Evolutionary conservation across 2,797 vertebrate species (phyloP).

Genomic region (Lycodopsis pacificus): DNA sequence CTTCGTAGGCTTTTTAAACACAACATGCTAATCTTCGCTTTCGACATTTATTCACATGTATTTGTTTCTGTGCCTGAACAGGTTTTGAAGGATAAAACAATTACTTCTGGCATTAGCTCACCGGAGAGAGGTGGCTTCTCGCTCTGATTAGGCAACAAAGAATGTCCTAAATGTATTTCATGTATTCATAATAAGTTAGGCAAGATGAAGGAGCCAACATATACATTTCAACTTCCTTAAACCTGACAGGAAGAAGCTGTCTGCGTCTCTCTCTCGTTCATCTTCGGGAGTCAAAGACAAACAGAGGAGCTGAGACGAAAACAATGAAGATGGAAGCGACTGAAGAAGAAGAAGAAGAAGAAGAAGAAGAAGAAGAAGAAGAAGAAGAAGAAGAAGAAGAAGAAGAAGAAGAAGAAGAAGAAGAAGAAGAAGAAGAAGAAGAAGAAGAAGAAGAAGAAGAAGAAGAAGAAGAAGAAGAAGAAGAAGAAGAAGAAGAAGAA

Average conservation of each 20-base stretch:
- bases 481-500: conserved; percentile 32
- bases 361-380: conserved; percentile 38
- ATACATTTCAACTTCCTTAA: background rate
- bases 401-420: conserved; percentile 35
- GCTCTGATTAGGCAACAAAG: background rate
- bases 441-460: conserved; percentile 35
- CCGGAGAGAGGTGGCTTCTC: background rate
- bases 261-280: background rate
- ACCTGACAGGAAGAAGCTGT: background rate
- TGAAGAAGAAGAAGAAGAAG: conserved; percentile 33
- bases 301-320: conserved; percentile 22
- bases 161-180: background rate
- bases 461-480: conserved; percentile 37
- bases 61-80: background rate
- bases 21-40: background rate
- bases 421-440: conserved; percentile 38
- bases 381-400: conserved; percentile 35
- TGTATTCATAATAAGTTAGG: background rate
- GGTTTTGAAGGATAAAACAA: background rate
- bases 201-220: background rate
- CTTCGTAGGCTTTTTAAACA: background rate
- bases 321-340: conserved; percentile 20
- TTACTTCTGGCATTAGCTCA: background rate
- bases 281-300: conserved; percentile 23
- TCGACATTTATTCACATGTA: background rate